These are phyloP conservation scores for Anastrepha ludens DNA, from an alignment of 1,140 invertebrate species.

Conservation along the genomic window DNA sequence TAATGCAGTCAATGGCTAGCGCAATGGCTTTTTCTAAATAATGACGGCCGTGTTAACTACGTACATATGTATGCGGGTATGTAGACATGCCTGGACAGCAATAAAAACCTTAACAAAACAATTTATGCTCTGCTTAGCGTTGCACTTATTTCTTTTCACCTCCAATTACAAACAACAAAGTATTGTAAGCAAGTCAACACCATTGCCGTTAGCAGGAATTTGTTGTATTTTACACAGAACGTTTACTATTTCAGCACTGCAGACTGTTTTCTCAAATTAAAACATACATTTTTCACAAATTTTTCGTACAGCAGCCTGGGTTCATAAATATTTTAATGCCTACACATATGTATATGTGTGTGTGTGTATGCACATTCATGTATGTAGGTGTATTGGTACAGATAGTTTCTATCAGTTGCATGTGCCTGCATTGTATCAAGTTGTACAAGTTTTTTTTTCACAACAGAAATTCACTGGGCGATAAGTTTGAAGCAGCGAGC, in stretches of 20 bases:
- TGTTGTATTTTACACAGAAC: slow-evolving; percentile 8
- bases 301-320: neutral
- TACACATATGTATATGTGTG: neutral
- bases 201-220: neutral
- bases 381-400: neutral
- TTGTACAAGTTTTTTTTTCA: neutral
- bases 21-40: neutral
- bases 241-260: slow-evolving; percentile 10
- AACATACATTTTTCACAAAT: neutral
- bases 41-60: too few relatives aligned
- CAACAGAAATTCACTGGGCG: neutral
- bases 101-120: neutral
- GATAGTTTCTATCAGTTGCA: slow-evolving; percentile 45
- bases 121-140: slow-evolving; percentile 52
- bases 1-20: neutral
- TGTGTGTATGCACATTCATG: neutral
- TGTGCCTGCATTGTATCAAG: slow-evolving; percentile 23
- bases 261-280: slow-evolving; percentile 19
- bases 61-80: too few relatives aligned
- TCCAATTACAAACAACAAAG: neutral
- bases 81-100: neutral
- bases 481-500: slow-evolving; percentile 16
- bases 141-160: neutral
- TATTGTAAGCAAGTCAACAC: neutral
- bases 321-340: neutral